Conservation (phyloP, 2,113 vertebrate genomes). For the Tenrec ecaudatus region DNA sequence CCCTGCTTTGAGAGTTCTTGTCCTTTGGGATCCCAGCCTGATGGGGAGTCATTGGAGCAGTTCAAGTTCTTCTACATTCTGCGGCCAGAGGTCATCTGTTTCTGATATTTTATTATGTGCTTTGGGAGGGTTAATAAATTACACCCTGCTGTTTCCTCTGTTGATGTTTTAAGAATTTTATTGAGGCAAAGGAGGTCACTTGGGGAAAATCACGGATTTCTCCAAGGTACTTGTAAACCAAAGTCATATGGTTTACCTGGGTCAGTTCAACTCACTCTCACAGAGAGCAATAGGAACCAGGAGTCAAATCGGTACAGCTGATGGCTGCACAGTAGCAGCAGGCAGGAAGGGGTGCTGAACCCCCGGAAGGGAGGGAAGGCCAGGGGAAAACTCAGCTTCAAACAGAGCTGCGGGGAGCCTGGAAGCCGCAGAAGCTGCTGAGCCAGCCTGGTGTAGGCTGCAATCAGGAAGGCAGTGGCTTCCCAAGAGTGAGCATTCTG, state of each 20-base stretch:
- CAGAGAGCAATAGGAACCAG: neutral
- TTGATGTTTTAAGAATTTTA: conserved; percentile 44
- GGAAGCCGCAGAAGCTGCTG: conserved; percentile 15
- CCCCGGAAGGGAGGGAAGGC: neutral
- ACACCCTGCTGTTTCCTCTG: conserved; percentile 18
- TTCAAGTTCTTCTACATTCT: conserved; percentile 21
- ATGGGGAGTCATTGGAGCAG: neutral
- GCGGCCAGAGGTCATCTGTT: conserved; percentile 36
- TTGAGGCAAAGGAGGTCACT: neutral
- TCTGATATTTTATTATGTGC: conserved; percentile 22
- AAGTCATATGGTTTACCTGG: conserved; percentile 8
- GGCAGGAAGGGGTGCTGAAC: too few relatives aligned
- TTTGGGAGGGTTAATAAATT: conserved; percentile 44
- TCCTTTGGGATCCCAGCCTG: neutral
- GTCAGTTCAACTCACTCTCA: neutral
- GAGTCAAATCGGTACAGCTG: neutral
- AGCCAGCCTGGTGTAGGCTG: neutral
- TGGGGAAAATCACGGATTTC: conserved; percentile 31
- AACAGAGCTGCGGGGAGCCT: neutral
- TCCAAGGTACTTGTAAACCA: conserved; percentile 43
- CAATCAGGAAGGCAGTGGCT: neutral
- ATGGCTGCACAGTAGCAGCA: neutral
- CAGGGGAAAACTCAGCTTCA: neutral
- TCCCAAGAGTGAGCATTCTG: conserved; percentile 49
- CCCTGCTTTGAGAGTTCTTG: neutral